Conservation (phyloP, 1,140 invertebrate species). For the Delia radicum region DNA sequence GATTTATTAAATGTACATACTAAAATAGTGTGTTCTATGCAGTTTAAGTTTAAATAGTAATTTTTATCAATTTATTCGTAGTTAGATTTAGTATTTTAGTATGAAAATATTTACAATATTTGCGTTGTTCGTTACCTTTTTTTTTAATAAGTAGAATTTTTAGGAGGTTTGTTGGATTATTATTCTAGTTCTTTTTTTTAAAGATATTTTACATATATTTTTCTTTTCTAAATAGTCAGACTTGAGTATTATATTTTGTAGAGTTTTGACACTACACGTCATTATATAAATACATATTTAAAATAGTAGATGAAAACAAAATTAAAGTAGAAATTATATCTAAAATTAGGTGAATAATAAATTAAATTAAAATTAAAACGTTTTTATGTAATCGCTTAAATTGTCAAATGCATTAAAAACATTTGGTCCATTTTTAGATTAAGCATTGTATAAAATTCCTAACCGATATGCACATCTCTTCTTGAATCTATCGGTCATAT, state of each 20-base stretch:
- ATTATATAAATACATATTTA: not conserved
- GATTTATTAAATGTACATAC: not conserved
- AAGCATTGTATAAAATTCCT: too few relatives aligned
- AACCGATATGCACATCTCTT: too few relatives aligned
- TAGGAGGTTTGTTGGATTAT: slow-evolving; percentile 8
- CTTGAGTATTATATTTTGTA: slow-evolving; percentile 11
- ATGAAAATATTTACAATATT: slow-evolving; percentile 19
- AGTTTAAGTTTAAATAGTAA: not conserved
- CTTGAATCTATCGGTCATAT: too few relatives aligned
- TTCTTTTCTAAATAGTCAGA: slow-evolving; percentile 20
- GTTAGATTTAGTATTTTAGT: not conserved
- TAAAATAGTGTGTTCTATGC: slow-evolving; percentile 7
- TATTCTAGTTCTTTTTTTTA: not conserved
- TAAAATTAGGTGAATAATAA: too few relatives aligned
- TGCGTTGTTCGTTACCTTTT: not conserved
- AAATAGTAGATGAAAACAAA: not conserved
- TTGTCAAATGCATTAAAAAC: too few relatives aligned
- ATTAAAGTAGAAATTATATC: too few relatives aligned
- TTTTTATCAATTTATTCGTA: not conserved
- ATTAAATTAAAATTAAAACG: too few relatives aligned
- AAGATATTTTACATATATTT: slow-evolving; percentile 26
- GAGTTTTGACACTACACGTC: not conserved
- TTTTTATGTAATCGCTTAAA: too few relatives aligned
- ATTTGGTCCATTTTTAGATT: too few relatives aligned
- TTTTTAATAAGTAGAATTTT: not conserved